Evolutionary conservation across 1,140 invertebrate genomes (phyloP).

Genomic region (Meloidogyne exigua): DNA sequence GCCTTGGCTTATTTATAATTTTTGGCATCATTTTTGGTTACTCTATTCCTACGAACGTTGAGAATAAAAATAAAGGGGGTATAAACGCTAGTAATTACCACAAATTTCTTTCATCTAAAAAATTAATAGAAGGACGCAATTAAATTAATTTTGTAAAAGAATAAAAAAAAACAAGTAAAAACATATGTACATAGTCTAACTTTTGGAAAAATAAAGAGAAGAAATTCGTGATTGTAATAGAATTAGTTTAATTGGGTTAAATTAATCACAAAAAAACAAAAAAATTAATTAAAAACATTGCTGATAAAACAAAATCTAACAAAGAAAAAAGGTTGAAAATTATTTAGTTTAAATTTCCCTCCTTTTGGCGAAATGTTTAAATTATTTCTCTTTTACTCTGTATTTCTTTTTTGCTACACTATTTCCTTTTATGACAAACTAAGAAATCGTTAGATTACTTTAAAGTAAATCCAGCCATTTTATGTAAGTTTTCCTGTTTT

Average conservation of each 20-base stretch:
- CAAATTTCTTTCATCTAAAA: neutral
- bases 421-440: neutral
- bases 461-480: too few relatives aligned
- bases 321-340: neutral
- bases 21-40: too few relatives aligned
- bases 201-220: neutral
- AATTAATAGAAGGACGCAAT: neutral
- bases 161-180: neutral
- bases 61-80: too few relatives aligned
- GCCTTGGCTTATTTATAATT: too few relatives aligned
- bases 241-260: neutral
- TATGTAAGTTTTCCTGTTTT: too few relatives aligned
- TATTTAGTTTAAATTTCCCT: too few relatives aligned
- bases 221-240: neutral
- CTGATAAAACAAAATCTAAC: neutral
- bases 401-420: neutral
- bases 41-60: too few relatives aligned
- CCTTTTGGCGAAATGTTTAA: too few relatives aligned
- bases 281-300: neutral
- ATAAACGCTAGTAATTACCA: neutral
- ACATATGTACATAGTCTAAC: neutral
- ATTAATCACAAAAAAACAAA: neutral
- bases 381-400: neutral
- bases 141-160: neutral
- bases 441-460: neutral